phyloP scores from a whole-genome alignment of 1,140 invertebrate species.

The Microplitis mediator region DNA sequence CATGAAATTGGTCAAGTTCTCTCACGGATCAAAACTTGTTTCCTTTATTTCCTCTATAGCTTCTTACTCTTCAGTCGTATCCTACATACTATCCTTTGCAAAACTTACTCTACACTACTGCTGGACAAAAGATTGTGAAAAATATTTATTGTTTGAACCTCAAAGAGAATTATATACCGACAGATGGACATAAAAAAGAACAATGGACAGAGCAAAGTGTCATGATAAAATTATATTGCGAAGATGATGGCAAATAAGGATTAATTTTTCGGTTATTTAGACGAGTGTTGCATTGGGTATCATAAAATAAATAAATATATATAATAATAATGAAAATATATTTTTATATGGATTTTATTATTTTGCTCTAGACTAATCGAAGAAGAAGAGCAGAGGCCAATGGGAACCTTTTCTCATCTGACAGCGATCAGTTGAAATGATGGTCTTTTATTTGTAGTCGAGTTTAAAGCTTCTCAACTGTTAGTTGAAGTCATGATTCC shows the following conservation, averaged over 20 bases:
- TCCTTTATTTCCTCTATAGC: background rate
- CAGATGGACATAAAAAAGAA: no score
- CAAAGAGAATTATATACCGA: no score
- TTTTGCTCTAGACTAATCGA: constrained; percentile 25
- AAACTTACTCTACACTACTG: constrained; percentile 6
- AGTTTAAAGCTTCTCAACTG: constrained; percentile 7
- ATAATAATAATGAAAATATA: background rate
- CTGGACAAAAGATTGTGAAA: no score
- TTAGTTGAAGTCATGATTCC: constrained; percentile 24
- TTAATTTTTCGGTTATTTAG: no score
- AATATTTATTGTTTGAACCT: no score
- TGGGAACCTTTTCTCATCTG: constrained; percentile 34
- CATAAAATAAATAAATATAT: background rate
- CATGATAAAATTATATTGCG: no score
- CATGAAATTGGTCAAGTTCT: constrained; percentile 46
- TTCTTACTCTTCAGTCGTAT: background rate
- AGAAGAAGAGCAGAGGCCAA: constrained; percentile 32
- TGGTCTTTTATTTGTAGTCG: constrained; percentile 22
- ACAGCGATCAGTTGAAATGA: constrained; percentile 27
- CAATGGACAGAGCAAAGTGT: no score
- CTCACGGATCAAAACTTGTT: constrained; percentile 37
- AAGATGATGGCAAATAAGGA: no score
- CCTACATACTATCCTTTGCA: no score
- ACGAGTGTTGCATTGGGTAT: background rate
- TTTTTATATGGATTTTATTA: constrained; percentile 1